Evolutionary conservation across 2,797 vertebrate species (phyloP).

Genomic region (Catamblyrhynchus diadema): DNA sequence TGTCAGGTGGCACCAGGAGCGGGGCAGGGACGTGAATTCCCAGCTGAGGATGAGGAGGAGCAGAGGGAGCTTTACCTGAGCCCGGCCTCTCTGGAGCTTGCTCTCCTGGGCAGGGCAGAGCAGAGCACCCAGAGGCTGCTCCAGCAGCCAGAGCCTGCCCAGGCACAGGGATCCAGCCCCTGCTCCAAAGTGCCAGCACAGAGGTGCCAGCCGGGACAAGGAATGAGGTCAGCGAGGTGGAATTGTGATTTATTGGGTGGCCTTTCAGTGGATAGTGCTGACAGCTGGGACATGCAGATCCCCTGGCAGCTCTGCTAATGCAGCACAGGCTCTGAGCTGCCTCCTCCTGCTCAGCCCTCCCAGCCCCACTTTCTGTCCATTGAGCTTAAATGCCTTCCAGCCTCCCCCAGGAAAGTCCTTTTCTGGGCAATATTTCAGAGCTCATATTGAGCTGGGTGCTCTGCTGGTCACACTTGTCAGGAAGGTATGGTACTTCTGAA

Average conservation of each 20-base stretch:
- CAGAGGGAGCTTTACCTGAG: background rate
- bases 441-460: background rate
- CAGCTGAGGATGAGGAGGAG: background rate
- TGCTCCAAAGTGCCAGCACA: rapidly evolving
- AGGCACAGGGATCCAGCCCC: background rate
- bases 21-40: background rate
- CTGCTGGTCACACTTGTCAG: background rate
- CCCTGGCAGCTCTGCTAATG: background rate
- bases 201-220: background rate
- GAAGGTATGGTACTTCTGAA: background rate
- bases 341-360: background rate
- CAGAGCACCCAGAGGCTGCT: background rate
- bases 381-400: background rate
- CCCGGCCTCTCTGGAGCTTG: rapidly evolving
- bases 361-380: background rate
- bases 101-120: background rate
- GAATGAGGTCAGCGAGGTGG: background rate
- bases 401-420: background rate
- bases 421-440: background rate
- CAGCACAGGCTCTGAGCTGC: background rate
- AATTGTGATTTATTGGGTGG: background rate
- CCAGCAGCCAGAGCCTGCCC: rapidly evolving
- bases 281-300: background rate
- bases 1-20: background rate
- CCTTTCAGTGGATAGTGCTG: background rate